A percentile compares a stretch with the other conserved stretches of the same genome.
These are phyloP conservation scores for Heterodera carotae DNA, from an alignment of 1,140 invertebrate species.

Conservation along the genomic window DNA sequence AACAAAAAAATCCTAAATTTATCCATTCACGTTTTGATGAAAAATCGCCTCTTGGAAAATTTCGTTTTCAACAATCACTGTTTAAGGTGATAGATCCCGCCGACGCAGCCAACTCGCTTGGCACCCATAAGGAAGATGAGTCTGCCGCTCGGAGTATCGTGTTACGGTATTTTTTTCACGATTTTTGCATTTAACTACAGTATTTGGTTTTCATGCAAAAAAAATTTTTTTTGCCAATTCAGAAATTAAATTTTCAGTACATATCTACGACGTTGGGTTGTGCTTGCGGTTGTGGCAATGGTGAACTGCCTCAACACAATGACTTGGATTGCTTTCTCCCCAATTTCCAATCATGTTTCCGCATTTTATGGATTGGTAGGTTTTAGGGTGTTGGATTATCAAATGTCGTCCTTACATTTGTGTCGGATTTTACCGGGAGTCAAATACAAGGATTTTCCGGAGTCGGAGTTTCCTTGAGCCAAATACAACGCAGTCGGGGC, in stretches of 20 bases:
- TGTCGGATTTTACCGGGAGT: too few species aligned
- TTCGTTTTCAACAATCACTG: too few species aligned
- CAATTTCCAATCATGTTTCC: slow-evolving; percentile 54
- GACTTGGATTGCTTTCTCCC: slow-evolving; percentile 53
- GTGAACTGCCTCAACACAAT: slow-evolving; percentile 53
- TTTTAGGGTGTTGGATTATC: too few species aligned
- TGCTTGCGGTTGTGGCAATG: slow-evolving; percentile 49
- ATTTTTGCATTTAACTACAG: too few species aligned
- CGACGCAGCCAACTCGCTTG: slow-evolving; percentile 33
- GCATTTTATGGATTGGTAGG: slow-evolving; percentile 38
- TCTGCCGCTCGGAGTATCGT: slow-evolving; percentile 34
- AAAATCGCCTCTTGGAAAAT: not conserved
- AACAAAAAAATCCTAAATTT: too few species aligned
- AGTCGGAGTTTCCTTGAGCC: too few species aligned
- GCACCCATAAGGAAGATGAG: slow-evolving; percentile 39
- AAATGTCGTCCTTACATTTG: too few species aligned
- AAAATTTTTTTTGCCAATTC: not conserved
- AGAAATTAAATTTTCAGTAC: slow-evolving; percentile 41
- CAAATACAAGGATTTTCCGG: too few species aligned
- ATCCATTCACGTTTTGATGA: too few species aligned
- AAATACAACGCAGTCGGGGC: too few species aligned
- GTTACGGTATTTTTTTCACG: slow-evolving; percentile 32
- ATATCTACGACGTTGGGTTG: slow-evolving; percentile 54
- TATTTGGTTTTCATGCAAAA: slow-evolving; percentile 24
- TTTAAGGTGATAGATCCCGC: slow-evolving; percentile 39